A percentile compares a stretch with the other conserved stretches of the same genome.
These are phyloP conservation scores for Percopsis omiscomaycus DNA, from an alignment of 2,797 vertebrate species.

Conservation along the genomic window DNA sequence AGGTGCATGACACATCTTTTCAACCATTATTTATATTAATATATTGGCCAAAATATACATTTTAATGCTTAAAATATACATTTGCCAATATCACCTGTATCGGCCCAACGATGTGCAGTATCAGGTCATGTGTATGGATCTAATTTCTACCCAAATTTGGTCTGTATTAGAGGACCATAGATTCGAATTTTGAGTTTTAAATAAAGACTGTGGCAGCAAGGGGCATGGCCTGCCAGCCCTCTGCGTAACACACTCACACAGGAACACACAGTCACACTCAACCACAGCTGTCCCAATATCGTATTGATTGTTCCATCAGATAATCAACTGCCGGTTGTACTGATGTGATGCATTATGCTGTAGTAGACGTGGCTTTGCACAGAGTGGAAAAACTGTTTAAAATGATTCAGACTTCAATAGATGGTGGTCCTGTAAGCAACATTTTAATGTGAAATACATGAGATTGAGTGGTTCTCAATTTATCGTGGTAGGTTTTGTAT, in stretches of 20 bases:
- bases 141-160: too few species aligned
- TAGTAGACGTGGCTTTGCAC: constrained; percentile 5
- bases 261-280: constrained; percentile 14
- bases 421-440: too few species aligned
- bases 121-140: too few species aligned
- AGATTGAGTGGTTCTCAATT: not conserved
- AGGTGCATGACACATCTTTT: too few species aligned
- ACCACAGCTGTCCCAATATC: constrained; percentile 32
- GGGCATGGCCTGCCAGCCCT: constrained; percentile 41
- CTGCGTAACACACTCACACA: not conserved
- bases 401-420: not conserved
- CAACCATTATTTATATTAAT: too few species aligned
- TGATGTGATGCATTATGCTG: constrained; percentile 23
- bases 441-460: too few species aligned
- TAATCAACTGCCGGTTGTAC: constrained; percentile 12
- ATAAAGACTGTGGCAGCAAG: constrained; percentile 29
- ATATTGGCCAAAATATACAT: too few species aligned
- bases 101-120: too few species aligned
- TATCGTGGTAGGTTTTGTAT: constrained; percentile 9
- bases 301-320: constrained; percentile 56
- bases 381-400: not conserved
- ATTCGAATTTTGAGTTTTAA: too few species aligned
- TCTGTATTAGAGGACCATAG: too few species aligned
- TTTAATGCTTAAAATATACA: too few species aligned
- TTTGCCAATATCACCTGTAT: too few species aligned